A percentile compares a stretch with the other conserved stretches of the same genome.
These are phyloP conservation scores for Megalurothrips usitatus DNA, from an alignment of 2,888 invertebrate genomes.

Conservation along the genomic window DNA sequence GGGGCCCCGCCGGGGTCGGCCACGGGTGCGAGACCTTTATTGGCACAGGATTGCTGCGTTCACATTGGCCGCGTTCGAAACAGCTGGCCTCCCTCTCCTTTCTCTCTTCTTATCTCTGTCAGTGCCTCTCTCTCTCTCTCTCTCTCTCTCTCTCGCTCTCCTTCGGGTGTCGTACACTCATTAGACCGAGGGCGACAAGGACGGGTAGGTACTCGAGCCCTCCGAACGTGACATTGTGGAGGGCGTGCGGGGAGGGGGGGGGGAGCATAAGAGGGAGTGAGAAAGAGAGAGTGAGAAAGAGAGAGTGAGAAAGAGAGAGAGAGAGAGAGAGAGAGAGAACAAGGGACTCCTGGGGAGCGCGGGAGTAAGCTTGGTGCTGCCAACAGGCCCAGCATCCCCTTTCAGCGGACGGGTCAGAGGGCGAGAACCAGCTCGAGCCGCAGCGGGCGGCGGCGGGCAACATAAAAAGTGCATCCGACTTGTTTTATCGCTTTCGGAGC, in stretches of 20 bases:
- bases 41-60: background rate
- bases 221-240: background rate
- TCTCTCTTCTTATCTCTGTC: background rate
- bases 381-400: too few species aligned
- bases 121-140: slow-evolving; percentile 3
- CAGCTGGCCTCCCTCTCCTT: background rate
- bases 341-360: background rate
- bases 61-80: background rate
- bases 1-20: background rate
- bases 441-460: too few species aligned
- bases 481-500: too few species aligned
- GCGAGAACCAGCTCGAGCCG: too few species aligned
- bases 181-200: background rate
- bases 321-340: background rate
- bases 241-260: background rate
- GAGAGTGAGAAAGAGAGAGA: background rate
- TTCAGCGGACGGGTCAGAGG: too few species aligned
- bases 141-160: background rate
- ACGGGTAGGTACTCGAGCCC: background rate
- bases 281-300: background rate
- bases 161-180: background rate
- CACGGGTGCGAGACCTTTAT: background rate
- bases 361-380: too few species aligned
- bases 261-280: background rate
- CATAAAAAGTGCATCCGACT: too few species aligned